Percentiles rank a stretch among this genome's conserved stretches.
Evolutionary conservation across 2,113 vertebrate genomes (phyloP).

Genomic region (Mesembrinibis cayennensis): DNA sequence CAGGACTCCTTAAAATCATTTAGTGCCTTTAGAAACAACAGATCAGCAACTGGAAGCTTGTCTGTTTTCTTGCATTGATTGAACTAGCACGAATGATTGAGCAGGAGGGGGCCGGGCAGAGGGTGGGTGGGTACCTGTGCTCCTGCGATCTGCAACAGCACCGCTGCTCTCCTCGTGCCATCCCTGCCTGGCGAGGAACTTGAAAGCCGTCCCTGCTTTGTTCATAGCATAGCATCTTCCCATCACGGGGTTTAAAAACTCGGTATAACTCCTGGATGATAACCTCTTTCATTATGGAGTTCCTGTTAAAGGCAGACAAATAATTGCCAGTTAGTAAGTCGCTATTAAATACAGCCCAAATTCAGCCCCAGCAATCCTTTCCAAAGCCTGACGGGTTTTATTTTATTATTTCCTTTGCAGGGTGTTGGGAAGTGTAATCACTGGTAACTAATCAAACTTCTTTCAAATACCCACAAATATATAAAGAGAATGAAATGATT

Average conservation of each 20-base stretch:
- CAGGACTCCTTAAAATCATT: neutral
- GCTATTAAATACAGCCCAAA: slow-evolving; percentile 31
- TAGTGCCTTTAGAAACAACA: neutral
- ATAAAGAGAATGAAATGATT: slow-evolving; percentile 73
- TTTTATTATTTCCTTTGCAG: slow-evolving; percentile 68
- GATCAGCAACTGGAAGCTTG: neutral
- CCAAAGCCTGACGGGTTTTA: slow-evolving; percentile 53
- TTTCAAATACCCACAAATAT: slow-evolving; percentile 69
- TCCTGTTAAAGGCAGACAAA: slow-evolving; percentile 44
- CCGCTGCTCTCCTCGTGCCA: neutral
- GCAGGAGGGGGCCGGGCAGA: neutral
- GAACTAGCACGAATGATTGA: neutral
- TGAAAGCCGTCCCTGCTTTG: neutral
- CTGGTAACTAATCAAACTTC: slow-evolving; percentile 74
- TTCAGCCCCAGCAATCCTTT: slow-evolving; percentile 33
- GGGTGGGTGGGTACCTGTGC: neutral
- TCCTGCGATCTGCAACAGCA: neutral
- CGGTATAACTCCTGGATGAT: neutral
- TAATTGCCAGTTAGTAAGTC: slow-evolving; percentile 15
- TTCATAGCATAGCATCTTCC: neutral
- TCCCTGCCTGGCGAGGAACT: neutral
- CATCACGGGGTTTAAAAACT: neutral
- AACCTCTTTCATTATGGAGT: neutral
- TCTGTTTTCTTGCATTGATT: neutral
- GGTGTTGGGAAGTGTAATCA: slow-evolving; percentile 64